Evolutionary conservation across 1,140 invertebrate genomes (phyloP).

Genomic region (Galleria mellonella): DNA sequence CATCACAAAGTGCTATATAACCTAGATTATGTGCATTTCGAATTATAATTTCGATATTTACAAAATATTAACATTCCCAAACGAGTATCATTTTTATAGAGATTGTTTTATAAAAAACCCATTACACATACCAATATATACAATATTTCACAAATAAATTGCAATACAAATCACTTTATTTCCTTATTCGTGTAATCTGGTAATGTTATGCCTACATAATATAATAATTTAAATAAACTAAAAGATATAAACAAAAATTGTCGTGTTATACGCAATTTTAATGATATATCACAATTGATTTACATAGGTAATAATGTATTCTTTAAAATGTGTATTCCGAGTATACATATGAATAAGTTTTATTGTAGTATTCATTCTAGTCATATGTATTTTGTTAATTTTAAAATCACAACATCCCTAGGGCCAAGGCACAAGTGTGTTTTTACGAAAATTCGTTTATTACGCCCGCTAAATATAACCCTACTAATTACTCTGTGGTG

Average conservation of each 20-base stretch:
- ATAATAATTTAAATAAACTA: too few species aligned
- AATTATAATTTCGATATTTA: background rate
- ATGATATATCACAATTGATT: background rate
- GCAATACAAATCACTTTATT: constrained; percentile 6
- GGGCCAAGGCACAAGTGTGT: constrained; percentile 65
- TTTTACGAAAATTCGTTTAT: constrained; percentile 27
- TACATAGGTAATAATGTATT: too few species aligned
- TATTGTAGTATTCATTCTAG: constrained; percentile 7
- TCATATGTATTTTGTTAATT: constrained; percentile 9
- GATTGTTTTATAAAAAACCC: too few species aligned
- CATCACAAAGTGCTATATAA: constrained; percentile 2
- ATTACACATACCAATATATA: constrained; percentile 15
- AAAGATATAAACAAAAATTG: too few species aligned
- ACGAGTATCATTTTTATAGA: too few species aligned
- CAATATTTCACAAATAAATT: constrained; percentile 9
- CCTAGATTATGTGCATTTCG: background rate
- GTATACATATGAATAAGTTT: background rate
- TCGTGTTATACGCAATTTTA: background rate
- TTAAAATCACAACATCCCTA: constrained; percentile 56
- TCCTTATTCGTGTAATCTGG: too few species aligned
- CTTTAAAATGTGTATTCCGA: too few species aligned
- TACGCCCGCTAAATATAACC: constrained; percentile 21
- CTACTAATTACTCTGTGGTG: constrained; percentile 7
- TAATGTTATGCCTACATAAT: too few species aligned
- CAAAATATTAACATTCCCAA: background rate